These are phyloP conservation scores for Dreissena polymorpha DNA, from an alignment of 1,140 invertebrate species.

Conservation along the genomic window DNA sequence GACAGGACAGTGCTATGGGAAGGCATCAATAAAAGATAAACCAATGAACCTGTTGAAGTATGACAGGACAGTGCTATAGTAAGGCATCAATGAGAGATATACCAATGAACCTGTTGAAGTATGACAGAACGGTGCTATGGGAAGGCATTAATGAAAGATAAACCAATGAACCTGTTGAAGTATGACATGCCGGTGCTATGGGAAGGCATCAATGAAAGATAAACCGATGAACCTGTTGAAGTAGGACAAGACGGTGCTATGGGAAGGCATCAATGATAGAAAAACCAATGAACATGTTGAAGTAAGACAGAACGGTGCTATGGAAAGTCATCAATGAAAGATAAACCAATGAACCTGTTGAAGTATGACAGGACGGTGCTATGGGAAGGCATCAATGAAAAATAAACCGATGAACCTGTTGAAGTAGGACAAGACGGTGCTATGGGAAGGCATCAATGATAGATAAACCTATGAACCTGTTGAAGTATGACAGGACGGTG, in stretches of 20 bases:
- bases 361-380: neutral
- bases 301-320: neutral
- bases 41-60: too few species aligned
- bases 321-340: neutral
- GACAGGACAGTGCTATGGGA: neutral
- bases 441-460: neutral
- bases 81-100: too few species aligned
- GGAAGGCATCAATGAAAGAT: slow-evolving; percentile 41
- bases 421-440: slow-evolving; percentile 4
- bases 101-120: slow-evolving; percentile 78
- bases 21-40: too few species aligned
- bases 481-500: slow-evolving; percentile 74
- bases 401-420: too few species aligned
- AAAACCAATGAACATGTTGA: neutral
- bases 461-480: too few species aligned
- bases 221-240: slow-evolving; percentile 46
- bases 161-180: slow-evolving; percentile 70
- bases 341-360: neutral
- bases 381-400: neutral
- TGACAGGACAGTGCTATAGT: neutral
- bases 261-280: neutral
- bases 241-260: neutral
- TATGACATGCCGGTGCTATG: slow-evolving; percentile 72
- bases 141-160: slow-evolving; percentile 67
- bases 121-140: slow-evolving; percentile 71